Base-by-base conservation (phyloP, 2,888 invertebrate species). In the Stenodera caucasica region DNA sequence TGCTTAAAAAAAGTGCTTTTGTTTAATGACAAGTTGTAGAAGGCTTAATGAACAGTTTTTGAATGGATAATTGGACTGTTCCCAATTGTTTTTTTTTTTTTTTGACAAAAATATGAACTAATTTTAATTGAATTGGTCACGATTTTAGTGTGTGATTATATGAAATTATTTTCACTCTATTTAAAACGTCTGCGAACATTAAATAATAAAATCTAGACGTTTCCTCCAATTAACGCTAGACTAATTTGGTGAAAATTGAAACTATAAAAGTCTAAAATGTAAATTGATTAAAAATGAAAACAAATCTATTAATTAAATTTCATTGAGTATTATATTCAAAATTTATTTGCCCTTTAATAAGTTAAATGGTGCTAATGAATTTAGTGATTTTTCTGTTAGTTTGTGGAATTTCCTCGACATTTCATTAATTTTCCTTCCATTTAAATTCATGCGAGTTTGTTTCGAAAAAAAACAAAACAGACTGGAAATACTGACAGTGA, bases 11-110 rank as follows among this genome's bases (percentile, higher is more conserved):
- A 45, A 45, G 11, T 21, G 21, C 45, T 45, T 45, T 45, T 45
- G 11, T 45, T 45, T 45, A 45, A 45, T 45, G 45, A 45, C 45
- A 45, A 15, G 45, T 45, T 45, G 21, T 21, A 2, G 45, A 45
- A 11, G 18, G 21, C 21, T 45, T 45, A 45, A 45, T 45, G 45
- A 45, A 45, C 21, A 21, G 45, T 45, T 45, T 21, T 18, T 3
- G 11, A 21, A 33, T 14, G 4, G n/a, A 15, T 37, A 15, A 8
- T 21, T 21, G 18, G 21, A 3, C 4, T 45, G 45, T 45, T 45
- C 45, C 11, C 45, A 45, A 26, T 26, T 26, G n/a, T n/a, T 40
- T 40, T 40, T 40, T 29, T 40, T 40, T 18, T 1, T 35, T 35
- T 3, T 35, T 3, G 9, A 33, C 33, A 33, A 3, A 5, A 21